Conservation (phyloP, 23 tunicate genomes). For the Styela clava region DNA sequence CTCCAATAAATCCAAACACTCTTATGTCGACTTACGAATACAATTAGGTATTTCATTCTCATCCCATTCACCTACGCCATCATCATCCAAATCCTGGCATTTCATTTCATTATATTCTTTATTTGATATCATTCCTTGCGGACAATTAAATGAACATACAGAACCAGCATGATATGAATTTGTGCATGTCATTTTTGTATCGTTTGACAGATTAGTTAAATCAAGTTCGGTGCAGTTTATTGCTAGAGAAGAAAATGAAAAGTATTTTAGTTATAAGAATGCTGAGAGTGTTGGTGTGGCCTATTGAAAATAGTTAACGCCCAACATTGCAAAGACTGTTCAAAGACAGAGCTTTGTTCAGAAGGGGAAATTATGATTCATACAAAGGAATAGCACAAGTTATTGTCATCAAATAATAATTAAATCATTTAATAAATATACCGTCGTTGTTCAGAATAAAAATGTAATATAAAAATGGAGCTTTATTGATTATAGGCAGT, state of each 20-base stretch:
- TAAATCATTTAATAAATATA: no score
- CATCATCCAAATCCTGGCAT: constrained; percentile 21
- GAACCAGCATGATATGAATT: neutral
- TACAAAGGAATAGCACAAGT: no score
- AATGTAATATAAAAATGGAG: no score
- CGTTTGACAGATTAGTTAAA: neutral
- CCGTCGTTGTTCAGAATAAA: no score
- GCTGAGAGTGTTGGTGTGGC: constrained; percentile 1
- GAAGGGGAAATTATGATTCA: no score
- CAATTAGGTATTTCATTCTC: constrained; percentile 14
- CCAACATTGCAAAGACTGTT: no score
- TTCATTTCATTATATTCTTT: neutral
- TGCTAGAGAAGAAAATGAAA: neutral
- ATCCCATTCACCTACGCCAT: constrained; percentile 28
- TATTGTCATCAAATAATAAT: no score
- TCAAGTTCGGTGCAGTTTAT: constrained; percentile 25
- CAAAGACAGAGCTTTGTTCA: no score
- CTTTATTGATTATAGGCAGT: no score
- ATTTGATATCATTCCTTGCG: neutral
- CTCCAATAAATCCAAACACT: no score
- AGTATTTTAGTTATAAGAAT: neutral
- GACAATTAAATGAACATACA: constrained; percentile 9
- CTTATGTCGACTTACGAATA: neutral
- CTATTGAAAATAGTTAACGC: no score
- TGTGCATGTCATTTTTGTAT: neutral